These are phyloP conservation scores for Melanotaenia boesemani DNA, from an alignment of 2,797 vertebrate species.

Conservation along the genomic window DNA sequence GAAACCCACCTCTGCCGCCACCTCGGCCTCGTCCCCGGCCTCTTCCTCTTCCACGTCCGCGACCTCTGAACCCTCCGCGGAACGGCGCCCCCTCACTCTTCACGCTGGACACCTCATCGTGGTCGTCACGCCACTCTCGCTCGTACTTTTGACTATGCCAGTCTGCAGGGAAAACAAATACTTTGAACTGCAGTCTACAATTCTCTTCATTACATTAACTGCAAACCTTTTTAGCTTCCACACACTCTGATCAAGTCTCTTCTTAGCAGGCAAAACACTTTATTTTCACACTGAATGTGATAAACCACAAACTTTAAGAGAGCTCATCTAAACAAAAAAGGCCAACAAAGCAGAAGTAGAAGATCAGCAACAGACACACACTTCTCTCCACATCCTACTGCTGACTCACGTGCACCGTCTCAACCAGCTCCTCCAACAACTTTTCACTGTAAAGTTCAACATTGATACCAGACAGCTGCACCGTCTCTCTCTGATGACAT, in stretches of 20 bases:
- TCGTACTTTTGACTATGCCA: slow-evolving; percentile 96
- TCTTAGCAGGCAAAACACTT: not conserved
- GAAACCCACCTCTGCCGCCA: slow-evolving; percentile 71
- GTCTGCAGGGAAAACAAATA: slow-evolving; percentile 72
- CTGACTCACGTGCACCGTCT: slow-evolving; percentile 40
- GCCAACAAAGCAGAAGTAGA: slow-evolving; percentile 47
- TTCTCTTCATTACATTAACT: not conserved
- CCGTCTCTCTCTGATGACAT: not conserved
- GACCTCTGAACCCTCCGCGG: slow-evolving; percentile 92
- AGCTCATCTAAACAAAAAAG: slow-evolving; percentile 1
- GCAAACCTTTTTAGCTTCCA: no score
- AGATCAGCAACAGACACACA: slow-evolving; percentile 1
- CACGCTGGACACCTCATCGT: slow-evolving; percentile 96
- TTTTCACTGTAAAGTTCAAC: not conserved
- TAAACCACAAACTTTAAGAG: slow-evolving; percentile 3
- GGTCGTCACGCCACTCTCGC: slow-evolving; percentile 92
- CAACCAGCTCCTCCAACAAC: not conserved
- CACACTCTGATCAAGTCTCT: not conserved
- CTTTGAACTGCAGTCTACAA: not conserved
- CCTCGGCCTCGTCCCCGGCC: slow-evolving; percentile 93
- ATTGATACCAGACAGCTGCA: not conserved
- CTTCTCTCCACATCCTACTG: slow-evolving; percentile 46
- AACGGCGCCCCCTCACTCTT: slow-evolving; percentile 96
- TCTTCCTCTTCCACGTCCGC: slow-evolving; percentile 91
- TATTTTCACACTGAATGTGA: slow-evolving; percentile 1